Conservation (phyloP, 2,888 invertebrate genomes). For the Anaspis maculata region DNA sequence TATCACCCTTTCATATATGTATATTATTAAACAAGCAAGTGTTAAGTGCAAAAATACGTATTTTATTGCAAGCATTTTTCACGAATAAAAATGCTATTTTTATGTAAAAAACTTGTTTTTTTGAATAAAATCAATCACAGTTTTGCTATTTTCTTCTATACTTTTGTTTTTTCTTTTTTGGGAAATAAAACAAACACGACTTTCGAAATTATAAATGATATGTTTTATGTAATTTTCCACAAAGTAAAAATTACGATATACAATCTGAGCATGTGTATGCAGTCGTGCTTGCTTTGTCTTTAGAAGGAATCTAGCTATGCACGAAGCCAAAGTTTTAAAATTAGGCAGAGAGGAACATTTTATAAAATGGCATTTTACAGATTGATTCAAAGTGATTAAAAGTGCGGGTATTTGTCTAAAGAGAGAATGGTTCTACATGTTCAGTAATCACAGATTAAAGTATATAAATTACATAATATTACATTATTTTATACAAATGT, state of each 20-base stretch:
- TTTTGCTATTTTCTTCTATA: slow-evolving; percentile 17
- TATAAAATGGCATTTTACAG: slow-evolving; percentile 12
- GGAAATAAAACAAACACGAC: slow-evolving; percentile 8
- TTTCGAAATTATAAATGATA: slow-evolving; percentile 8
- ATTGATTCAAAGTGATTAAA: slow-evolving; percentile 16
- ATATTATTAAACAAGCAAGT: slow-evolving; percentile 26
- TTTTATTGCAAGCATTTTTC: slow-evolving; percentile 36
- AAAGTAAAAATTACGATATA: too few relatives aligned
- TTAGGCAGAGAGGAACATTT: slow-evolving; percentile 12
- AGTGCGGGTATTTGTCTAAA: slow-evolving; percentile 8
- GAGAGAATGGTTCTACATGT: slow-evolving; percentile 22
- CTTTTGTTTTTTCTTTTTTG: slow-evolving; percentile 14
- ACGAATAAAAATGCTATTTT: slow-evolving; percentile 25
- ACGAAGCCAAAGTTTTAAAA: slow-evolving; percentile 11
- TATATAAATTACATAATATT: slow-evolving; percentile 22
- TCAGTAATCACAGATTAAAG: slow-evolving; percentile 36
- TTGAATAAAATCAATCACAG: slow-evolving; percentile 30
- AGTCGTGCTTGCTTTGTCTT: slow-evolving; percentile 10
- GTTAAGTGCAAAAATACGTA: slow-evolving; percentile 41
- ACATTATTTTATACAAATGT: too few relatives aligned
- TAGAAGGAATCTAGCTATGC: too few relatives aligned
- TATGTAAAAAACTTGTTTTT: too few relatives aligned
- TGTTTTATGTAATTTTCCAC: too few relatives aligned
- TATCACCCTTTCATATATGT: slow-evolving; percentile 35
- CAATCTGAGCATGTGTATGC: too few relatives aligned